phyloP scores from a whole-genome alignment of 2,113 vertebrate species.

The Uria aalge region DNA sequence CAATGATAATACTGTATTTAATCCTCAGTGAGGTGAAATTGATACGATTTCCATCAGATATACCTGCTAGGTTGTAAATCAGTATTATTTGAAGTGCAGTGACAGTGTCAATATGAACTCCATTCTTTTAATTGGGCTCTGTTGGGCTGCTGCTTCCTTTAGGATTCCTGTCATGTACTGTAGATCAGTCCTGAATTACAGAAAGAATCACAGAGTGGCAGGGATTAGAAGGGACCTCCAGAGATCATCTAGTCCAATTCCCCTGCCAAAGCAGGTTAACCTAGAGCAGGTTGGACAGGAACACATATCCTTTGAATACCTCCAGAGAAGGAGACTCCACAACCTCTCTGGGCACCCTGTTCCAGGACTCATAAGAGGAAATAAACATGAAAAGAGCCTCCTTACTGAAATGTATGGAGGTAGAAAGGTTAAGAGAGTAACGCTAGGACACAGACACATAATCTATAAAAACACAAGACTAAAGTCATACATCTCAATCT shows the following conservation, averaged over 20 bases:
- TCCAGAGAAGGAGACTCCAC: too few species aligned
- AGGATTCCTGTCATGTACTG: not conserved
- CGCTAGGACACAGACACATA: not conserved
- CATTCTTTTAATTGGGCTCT: not conserved
- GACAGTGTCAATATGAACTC: not conserved
- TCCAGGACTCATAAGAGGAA: not conserved
- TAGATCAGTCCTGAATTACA: not conserved
- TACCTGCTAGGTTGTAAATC: not conserved
- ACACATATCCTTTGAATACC: too few species aligned
- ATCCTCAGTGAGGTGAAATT: not conserved
- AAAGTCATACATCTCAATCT: not conserved
- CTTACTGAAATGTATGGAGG: fast-evolving
- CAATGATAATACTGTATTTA: not conserved
- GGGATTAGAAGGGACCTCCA: too few species aligned
- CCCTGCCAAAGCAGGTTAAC: too few species aligned
- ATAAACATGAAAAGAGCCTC: not conserved
- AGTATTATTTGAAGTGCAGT: not conserved
- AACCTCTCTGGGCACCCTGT: too few species aligned
- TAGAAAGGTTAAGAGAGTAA: not conserved
- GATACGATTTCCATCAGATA: not conserved
- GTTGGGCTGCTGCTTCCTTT: not conserved
- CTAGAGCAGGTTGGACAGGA: too few species aligned
- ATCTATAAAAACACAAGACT: not conserved
- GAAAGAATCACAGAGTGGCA: not conserved
- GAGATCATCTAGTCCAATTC: too few species aligned